These are phyloP conservation scores for Naja naja DNA, from an alignment of 2,113 vertebrate genomes.

Conservation along the genomic window DNA sequence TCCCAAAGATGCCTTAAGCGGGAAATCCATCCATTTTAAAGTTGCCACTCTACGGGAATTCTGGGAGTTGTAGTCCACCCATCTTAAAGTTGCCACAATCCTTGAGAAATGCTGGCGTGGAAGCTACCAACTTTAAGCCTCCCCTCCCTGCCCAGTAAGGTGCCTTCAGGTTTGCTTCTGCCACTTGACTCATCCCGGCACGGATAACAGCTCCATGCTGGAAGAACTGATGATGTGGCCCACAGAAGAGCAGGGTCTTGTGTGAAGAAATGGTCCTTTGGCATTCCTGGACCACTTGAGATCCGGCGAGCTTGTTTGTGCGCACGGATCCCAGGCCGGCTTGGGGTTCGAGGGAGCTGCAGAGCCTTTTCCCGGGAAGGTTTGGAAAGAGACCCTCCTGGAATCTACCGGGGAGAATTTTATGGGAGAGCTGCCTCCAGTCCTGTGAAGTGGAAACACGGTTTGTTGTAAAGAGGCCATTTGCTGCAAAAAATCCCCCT, in stretches of 20 bases:
- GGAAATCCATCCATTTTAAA: too few relatives aligned
- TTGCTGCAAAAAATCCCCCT: not conserved
- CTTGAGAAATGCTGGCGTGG: too few relatives aligned
- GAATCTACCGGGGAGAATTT: not conserved
- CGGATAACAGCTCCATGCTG: accelerated
- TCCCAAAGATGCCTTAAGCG: too few relatives aligned
- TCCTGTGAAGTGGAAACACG: not conserved
- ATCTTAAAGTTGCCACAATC: too few relatives aligned
- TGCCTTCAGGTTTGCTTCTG: too few relatives aligned
- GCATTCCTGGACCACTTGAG: not conserved
- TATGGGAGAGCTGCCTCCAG: not conserved
- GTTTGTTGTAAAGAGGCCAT: not conserved
- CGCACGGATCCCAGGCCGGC: not conserved
- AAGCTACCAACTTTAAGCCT: too few relatives aligned
- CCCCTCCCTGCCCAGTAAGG: too few relatives aligned
- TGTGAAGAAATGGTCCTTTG: not conserved
- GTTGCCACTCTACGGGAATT: too few relatives aligned
- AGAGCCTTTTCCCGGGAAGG: not conserved
- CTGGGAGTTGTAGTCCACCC: too few relatives aligned
- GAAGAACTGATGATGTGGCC: not conserved
- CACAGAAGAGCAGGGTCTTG: not conserved
- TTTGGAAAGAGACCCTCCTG: not conserved
- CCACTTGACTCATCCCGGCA: too few relatives aligned
- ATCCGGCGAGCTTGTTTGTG: not conserved
- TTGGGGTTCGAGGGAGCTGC: not conserved